Base-by-base conservation (phyloP, 2,888 invertebrate species). In the Aporophyla lueneburgensis region DNA sequence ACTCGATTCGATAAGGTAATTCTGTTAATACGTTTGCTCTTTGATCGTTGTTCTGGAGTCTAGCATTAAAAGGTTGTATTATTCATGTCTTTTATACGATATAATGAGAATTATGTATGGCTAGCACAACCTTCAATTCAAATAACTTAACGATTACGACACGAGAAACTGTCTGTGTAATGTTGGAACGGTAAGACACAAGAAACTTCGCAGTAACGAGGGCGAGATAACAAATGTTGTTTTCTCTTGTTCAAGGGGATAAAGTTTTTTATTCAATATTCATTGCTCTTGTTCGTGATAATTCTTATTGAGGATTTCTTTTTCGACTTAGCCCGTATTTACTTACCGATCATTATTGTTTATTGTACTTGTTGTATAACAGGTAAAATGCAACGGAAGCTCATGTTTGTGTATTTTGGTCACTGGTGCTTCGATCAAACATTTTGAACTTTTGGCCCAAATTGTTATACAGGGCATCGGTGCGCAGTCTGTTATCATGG, bases 1-100 rank as follows among this genome's bases (percentile, higher is more conserved):
- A 87, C 80, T 76, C 63, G 40, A 86, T 87, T 86, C 74, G 87
- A 66, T 80, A 81, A 73, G 87, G 84, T 81, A 77, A 84, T 87
- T 87, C 80, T 67, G 72, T 76, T 78, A 71, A 81, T 77, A 56
- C 59, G 67, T 65, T 67, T 80, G 71, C 58, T 76, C 83, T 86
- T 87, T 87, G 86, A 86, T 83, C 83, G 40, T 51, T 63, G 6
- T 71, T 40, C 46, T 72, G n/a, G 21, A 43, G 43, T 68, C 74
- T 69, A 77, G 76, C 43, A 73, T 73, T 69, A 68, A 40, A 76
- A 75, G 67, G 73, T 85, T 69, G 54, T 66, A 76, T 66, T 69
- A 61, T 65, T 56, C 56, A 24, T 70, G 40, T 62, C 14, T 53
- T 56, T 81, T 81, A 27, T 62, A 68, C 73, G 61, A 53, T 65